Percentiles rank a stretch among this genome's conserved stretches.
Evolutionary conservation across 2,888 invertebrate genomes (phyloP).

Genomic region (Eilema griseolum): DNA sequence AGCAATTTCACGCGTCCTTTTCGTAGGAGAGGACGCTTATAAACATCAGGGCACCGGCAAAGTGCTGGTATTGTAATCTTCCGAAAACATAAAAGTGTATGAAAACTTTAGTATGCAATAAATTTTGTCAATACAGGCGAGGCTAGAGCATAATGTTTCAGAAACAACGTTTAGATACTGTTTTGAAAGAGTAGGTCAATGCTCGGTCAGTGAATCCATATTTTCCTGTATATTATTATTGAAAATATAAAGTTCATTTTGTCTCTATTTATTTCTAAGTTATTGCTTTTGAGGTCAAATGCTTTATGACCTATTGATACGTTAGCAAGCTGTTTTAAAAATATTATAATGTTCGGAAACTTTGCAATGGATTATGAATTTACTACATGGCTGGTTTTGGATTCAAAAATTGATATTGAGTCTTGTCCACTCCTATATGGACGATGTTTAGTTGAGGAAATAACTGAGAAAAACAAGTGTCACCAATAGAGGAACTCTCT

Average conservation of each 20-base stretch:
- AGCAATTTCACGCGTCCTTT: constrained; percentile 68
- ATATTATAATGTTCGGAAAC: too few relatives aligned
- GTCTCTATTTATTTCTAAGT: neutral
- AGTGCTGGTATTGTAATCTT: constrained; percentile 74
- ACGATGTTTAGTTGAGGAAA: too few relatives aligned
- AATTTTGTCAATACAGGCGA: constrained; percentile 75
- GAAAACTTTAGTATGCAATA: constrained; percentile 80
- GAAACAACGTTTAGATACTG: constrained; percentile 53
- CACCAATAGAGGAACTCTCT: too few relatives aligned
- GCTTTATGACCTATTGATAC: neutral
- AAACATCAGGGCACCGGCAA: constrained; percentile 66
- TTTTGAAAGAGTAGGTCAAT: constrained; percentile 16
- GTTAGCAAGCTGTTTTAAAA: too few relatives aligned
- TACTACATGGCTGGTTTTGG: too few relatives aligned
- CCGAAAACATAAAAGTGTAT: constrained; percentile 77
- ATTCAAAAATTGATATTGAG: too few relatives aligned
- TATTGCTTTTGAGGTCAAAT: neutral
- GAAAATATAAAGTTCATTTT: neutral
- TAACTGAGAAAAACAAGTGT: too few relatives aligned
- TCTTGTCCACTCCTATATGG: too few relatives aligned
- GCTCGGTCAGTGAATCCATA: neutral
- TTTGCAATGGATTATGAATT: too few relatives aligned
- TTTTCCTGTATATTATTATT: neutral
- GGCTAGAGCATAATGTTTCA: constrained; percentile 62
- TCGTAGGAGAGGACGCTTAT: constrained; percentile 64